Evolutionary conservation across 2,888 invertebrate species (phyloP).

Genomic region (Torymus texanus): DNA sequence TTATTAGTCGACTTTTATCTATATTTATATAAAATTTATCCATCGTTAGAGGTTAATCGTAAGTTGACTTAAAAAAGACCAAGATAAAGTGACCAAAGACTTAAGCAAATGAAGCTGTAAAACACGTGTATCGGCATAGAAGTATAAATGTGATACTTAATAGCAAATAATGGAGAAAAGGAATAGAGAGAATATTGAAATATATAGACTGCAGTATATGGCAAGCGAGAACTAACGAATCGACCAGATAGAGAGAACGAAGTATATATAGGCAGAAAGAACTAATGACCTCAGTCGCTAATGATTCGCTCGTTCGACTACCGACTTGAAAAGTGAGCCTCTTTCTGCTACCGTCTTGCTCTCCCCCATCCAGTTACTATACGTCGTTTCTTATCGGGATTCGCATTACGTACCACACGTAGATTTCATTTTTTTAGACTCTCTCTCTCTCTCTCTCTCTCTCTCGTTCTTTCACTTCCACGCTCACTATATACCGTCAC

Average conservation of each 20-base stretch:
- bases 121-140: too few relatives aligned
- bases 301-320: conserved; percentile 32
- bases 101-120: too few relatives aligned
- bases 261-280: conserved; percentile 13
- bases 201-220: neutral
- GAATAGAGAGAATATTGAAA: conserved; percentile 17
- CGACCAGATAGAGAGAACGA: conserved; percentile 13
- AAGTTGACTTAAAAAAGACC: too few relatives aligned
- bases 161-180: neutral
- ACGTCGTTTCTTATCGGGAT: conserved; percentile 28
- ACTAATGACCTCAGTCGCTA: conserved; percentile 38
- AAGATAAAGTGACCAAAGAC: too few relatives aligned
- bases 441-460: too few relatives aligned
- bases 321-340: neutral
- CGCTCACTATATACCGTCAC: neutral
- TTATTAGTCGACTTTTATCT: too few relatives aligned
- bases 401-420: conserved; percentile 33
- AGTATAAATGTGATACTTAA: too few relatives aligned
- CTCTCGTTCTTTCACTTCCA: neutral
- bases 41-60: too few relatives aligned
- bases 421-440: conserved; percentile 19
- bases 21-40: too few relatives aligned
- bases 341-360: neutral
- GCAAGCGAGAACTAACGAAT: neutral
- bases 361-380: too few relatives aligned